These are phyloP conservation scores for Labroides dimidiatus DNA, from an alignment of 2,797 vertebrate species.

Conservation along the genomic window DNA sequence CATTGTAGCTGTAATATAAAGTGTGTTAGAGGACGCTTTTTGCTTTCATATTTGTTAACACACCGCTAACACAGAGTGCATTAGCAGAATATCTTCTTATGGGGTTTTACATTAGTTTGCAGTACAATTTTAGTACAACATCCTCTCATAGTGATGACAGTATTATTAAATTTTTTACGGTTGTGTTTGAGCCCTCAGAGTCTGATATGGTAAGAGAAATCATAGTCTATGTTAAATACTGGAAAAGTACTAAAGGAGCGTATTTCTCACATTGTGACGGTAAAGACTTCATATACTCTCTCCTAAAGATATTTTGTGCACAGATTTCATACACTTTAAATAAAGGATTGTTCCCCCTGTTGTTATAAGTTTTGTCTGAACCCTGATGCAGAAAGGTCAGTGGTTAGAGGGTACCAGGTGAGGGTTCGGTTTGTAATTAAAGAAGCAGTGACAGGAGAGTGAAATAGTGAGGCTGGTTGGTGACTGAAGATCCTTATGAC, in stretches of 20 bases:
- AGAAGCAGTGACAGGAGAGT: no score
- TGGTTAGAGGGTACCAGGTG: no score
- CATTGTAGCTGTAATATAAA: slow-evolving; percentile 36
- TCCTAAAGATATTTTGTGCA: no score
- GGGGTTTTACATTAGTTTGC: not conserved
- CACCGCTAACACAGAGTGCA: not conserved
- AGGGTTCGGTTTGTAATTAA: no score
- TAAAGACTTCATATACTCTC: no score
- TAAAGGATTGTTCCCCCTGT: no score
- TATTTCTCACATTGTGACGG: no score
- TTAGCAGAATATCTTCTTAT: not conserved
- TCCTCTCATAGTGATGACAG: not conserved
- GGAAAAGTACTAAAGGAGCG: not conserved
- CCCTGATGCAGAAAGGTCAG: no score
- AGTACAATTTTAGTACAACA: not conserved
- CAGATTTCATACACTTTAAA: no score
- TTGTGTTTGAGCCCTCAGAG: not conserved
- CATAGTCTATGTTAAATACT: not conserved
- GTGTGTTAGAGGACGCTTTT: slow-evolving; percentile 22
- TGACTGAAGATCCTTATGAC: no score
- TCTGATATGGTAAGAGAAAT: not conserved
- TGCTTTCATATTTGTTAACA: not conserved
- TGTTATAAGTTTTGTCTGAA: no score
- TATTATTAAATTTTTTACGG: not conserved
- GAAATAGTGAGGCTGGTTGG: no score